A percentile compares a stretch with the other conserved stretches of the same genome.
Conservation (phyloP, 2,797 vertebrate species). For the Pempheris klunzingeri region DNA sequence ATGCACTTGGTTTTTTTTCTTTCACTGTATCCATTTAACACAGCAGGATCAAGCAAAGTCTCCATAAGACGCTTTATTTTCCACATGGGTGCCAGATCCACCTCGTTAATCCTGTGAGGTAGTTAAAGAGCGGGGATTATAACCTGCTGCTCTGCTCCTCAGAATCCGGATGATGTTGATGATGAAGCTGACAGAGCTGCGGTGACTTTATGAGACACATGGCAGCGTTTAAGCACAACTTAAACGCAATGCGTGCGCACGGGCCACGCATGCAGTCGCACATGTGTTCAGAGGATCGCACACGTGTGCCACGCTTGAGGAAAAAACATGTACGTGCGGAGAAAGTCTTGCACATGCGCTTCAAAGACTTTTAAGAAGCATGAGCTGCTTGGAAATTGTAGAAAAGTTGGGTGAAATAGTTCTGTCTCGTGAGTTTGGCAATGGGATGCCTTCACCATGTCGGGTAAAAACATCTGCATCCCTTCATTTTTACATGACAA, state of each 20-base stretch:
- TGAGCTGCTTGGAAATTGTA: background rate
- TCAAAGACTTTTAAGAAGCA: too few species aligned
- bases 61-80: slow-evolving; percentile 68
- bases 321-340: background rate
- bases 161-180: slow-evolving; percentile 50
- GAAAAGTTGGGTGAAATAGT: too few species aligned
- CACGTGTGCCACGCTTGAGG: background rate
- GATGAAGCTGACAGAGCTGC: slow-evolving; percentile 58
- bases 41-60: slow-evolving; percentile 70
- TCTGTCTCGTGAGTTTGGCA: background rate
- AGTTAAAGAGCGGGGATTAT: slow-evolving; percentile 74
- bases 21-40: slow-evolving; percentile 63
- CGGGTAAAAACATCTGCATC: too few species aligned
- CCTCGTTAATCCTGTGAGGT: slow-evolving; percentile 64
- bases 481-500: too few species aligned
- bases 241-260: background rate
- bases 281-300: slow-evolving; percentile 9
- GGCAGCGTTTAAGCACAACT: slow-evolving; percentile 31
- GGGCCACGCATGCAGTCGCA: slow-evolving; percentile 2
- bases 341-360: background rate
- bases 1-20: slow-evolving; percentile 40
- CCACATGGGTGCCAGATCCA: slow-evolving; percentile 53
- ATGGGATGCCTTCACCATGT: background rate
- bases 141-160: slow-evolving; percentile 35
- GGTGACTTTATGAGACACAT: slow-evolving; percentile 52